Base-by-base conservation (phyloP, 2,888 invertebrate genomes). In the Tillus elongatus region DNA sequence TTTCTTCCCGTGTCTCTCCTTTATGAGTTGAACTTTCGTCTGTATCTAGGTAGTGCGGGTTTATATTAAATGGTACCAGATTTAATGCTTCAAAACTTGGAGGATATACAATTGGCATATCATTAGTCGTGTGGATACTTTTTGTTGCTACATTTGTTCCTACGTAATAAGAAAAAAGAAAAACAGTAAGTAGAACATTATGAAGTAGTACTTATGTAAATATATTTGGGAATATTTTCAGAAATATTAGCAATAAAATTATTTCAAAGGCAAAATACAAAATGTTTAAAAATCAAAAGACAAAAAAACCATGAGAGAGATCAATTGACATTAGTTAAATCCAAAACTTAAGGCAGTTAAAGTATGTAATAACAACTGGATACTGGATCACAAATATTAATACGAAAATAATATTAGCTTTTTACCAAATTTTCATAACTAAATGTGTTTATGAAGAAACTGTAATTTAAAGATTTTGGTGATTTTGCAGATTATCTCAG, bases 31-130 rank as follows among this genome's bases (percentile, higher is more conserved):
- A 71, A 49, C 63, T 70, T 6, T 69, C 64, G 46, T 75, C 69
- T 14, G 72, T 61, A 45, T 87, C 86, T 47, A 81, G 63, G 57
- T 84, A 89, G 63, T 89, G 89, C 6, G 88, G 85, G 61, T 89
- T 89, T 40, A 88, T 86, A 59, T 88, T 87, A 60, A 87, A 86
- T 3, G 84, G 82, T 9, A 88, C 76, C 36, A 88, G 68, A 24
- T 71, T 70, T 30, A 88, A 68, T 0, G 80, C 86, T 44, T 77
- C 68, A 63, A 87, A 82, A 33, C 71, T 71, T 14, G 83, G 82
- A 27, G 86, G 86, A 59, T 74, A 77, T n/a, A 74, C 74, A 39
- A 89, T 83, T 2, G 88, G 89, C 88, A 89, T 88, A 58, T 89
- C 88, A 68, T 89, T 89, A 31, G 88, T 88, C 3, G 87, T 88